phyloP scores from a whole-genome alignment of 2,113 vertebrate genomes.

The Sarotherodon lohbergeri region DNA sequence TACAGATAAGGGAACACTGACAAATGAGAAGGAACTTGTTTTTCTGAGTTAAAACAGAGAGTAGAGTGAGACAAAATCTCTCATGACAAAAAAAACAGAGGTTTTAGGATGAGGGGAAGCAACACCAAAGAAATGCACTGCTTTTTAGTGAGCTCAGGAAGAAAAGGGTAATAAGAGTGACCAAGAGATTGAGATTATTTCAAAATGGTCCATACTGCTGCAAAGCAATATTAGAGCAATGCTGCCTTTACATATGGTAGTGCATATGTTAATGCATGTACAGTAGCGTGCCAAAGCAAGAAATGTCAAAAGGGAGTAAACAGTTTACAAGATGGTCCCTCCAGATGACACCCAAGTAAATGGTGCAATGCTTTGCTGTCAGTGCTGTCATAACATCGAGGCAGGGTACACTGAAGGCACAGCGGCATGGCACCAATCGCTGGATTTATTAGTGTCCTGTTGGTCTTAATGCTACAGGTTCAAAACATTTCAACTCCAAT shows the following conservation, averaged over 20 bases:
- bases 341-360: constrained; percentile 17
- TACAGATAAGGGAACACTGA: constrained; percentile 64
- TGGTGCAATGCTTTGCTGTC: constrained; percentile 13
- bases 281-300: neutral
- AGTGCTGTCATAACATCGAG: neutral
- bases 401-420: neutral
- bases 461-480: neutral
- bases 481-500: neutral
- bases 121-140: neutral
- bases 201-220: neutral
- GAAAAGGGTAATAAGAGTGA: neutral
- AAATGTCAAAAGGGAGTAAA: neutral
- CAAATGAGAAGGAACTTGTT: constrained; percentile 48
- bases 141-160: neutral
- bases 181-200: neutral
- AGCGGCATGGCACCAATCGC: neutral
- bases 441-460: neutral
- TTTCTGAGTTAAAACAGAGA: constrained; percentile 36
- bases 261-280: neutral
- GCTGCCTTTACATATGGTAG: neutral
- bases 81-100: neutral
- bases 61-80: constrained; percentile 30
- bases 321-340: constrained; percentile 9
- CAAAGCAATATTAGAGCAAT: neutral
- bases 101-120: neutral